Base-by-base conservation (phyloP, 2,797 vertebrate genomes). In the Florisuga fusca region DNA sequence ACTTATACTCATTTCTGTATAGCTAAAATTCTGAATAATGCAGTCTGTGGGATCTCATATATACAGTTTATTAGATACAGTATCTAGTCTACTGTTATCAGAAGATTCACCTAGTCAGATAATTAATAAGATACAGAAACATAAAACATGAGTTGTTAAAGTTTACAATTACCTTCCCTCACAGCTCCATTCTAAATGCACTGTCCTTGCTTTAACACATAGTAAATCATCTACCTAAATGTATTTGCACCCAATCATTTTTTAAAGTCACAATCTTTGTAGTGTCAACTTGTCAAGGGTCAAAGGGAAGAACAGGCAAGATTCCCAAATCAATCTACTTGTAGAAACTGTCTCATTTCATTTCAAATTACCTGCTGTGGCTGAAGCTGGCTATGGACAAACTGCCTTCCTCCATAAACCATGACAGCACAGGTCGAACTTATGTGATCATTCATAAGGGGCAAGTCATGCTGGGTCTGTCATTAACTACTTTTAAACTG, bases 401-500 rank as follows among this genome's bases (percentile, higher is more conserved):
- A 98, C 98, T 98, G 98, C 98, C 97, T 97, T 96, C 91, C 96
- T 98, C 98, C 98, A 99, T 99, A 99, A 99, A 99, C 97, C 96
- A 95, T 98, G 98, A 98, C 98, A 98, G 98, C 98, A 96, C 97
- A 92, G 97, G 97, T 98, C 97, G 97, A 98, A 98, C 98, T 98
- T 98, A 95, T 96, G 98, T 97, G 98, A 98, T 98, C 98, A 98
- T 97, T 99, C 98, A 99, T 97, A 98, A 98, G 97, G 96, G 97
- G 97, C 97, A 75, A 97, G 97, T 98, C 97, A 94, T 83, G 96
- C 97, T 91, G 92, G 96, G 89, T 90, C 97, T 97, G 98, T 98
- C 98, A 99, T 99, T 99, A 99, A 98, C 97, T 98, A 99, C 98
- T 98, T 98, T 98, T 98, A 98, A 99, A 98, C 98, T 98, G 98